phyloP scores from a whole-genome alignment of 2,888 invertebrate species.

The Trypoxylon attenuatum region DNA sequence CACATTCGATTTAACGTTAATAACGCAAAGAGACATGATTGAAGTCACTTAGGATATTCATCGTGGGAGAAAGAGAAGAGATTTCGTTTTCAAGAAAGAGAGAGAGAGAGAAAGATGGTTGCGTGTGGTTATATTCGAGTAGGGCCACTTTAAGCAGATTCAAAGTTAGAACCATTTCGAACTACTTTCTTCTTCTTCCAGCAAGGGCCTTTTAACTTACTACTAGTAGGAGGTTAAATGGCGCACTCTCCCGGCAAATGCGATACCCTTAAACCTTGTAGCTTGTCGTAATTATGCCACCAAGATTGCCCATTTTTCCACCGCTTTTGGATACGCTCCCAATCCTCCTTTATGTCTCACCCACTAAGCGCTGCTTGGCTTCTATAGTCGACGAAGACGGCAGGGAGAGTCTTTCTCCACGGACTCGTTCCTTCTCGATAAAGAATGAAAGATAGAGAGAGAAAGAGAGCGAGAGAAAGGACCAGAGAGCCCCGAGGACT shows the following conservation, averaged over 20 bases:
- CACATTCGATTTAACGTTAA: neutral
- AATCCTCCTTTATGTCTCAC: neutral
- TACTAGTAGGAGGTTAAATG: slow-evolving; percentile 3
- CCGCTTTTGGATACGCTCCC: neutral
- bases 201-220: neutral
- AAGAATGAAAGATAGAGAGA: slow-evolving; percentile 1
- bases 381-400: neutral
- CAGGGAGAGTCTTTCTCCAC: neutral
- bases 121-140: neutral
- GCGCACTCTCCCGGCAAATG: neutral
- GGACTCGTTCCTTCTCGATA: neutral
- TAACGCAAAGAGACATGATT: neutral
- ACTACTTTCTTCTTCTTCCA: neutral
- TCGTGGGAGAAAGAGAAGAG: no score
- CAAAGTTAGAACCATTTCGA: neutral
- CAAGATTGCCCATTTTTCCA: neutral
- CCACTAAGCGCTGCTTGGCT: neutral
- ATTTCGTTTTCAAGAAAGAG: no score
- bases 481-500: no score
- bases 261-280: neutral
- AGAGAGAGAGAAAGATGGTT: neutral
- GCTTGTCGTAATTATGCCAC: neutral
- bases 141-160: slow-evolving; percentile 1
- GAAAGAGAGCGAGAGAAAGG: no score
- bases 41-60: neutral